Conservation (phyloP, 1,140 invertebrate genomes). For the Cotesia vestalis region DNA sequence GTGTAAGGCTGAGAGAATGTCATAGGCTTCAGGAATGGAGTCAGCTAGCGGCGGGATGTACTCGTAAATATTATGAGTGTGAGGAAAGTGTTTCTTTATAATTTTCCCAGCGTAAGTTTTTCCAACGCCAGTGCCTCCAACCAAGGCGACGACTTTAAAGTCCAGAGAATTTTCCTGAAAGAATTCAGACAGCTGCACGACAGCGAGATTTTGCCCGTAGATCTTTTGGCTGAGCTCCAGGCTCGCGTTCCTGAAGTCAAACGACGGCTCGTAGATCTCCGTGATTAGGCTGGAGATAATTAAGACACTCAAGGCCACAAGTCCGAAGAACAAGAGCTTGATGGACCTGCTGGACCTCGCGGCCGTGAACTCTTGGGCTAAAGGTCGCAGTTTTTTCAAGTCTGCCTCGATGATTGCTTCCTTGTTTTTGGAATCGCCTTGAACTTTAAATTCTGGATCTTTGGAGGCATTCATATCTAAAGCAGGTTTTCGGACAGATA, state of each 20-base stretch:
- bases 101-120: slow-evolving; percentile 59
- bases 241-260: slow-evolving; percentile 45
- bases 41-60: slow-evolving; percentile 42
- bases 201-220: slow-evolving; percentile 51
- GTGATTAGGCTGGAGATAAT: slow-evolving; percentile 1
- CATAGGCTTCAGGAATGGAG: slow-evolving; percentile 37
- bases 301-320: background rate
- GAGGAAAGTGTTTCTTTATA: slow-evolving; percentile 49
- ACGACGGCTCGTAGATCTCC: slow-evolving; percentile 20
- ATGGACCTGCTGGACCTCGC: background rate
- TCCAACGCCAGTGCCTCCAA: slow-evolving; percentile 60
- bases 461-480: no score
- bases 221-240: slow-evolving; percentile 46
- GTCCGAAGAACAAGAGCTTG: slow-evolving; percentile 13
- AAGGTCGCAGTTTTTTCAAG: background rate
- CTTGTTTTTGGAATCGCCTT: no score
- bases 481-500: no score
- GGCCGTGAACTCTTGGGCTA: background rate
- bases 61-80: slow-evolving; percentile 40
- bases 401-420: no score
- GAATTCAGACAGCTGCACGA: slow-evolving; percentile 39
- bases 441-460: no score
- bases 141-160: slow-evolving; percentile 47
- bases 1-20: slow-evolving; percentile 38
- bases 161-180: slow-evolving; percentile 37